Conservation (phyloP, 2,113 vertebrate species). For the Danionella cerebrum region DNA sequence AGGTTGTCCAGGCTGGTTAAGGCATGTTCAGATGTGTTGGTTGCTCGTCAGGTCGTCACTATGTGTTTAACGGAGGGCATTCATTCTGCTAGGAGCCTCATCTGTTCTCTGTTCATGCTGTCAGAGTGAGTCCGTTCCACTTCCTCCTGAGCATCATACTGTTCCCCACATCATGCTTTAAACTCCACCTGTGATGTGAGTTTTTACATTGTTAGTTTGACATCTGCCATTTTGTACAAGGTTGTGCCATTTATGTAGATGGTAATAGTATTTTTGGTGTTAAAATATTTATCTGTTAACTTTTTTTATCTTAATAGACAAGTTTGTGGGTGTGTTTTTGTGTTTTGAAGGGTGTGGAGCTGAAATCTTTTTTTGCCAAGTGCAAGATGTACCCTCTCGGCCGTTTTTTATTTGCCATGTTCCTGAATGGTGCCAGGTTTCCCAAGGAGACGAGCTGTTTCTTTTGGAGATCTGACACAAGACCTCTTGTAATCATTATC, state of each 20-base stretch:
- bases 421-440: conserved; percentile 1
- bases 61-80: conserved; percentile 17
- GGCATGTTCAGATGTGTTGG: background rate
- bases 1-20: conserved; percentile 23
- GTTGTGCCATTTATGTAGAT: background rate
- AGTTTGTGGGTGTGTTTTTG: background rate
- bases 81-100: conserved; percentile 5
- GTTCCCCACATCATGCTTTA: background rate
- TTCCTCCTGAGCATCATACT: background rate
- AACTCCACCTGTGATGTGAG: background rate
- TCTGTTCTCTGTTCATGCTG: conserved; percentile 14
- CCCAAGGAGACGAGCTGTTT: background rate
- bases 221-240: background rate
- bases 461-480: background rate
- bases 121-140: conserved; percentile 28
- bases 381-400: background rate
- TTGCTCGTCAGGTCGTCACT: conserved; percentile 27
- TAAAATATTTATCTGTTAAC: background rate
- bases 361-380: background rate
- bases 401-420: background rate
- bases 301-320: too few species aligned
- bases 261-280: background rate
- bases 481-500: background rate
- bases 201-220: background rate
- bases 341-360: background rate